A percentile compares a stretch with the other conserved stretches of the same genome.
These are phyloP conservation scores for Bovichtus diacanthus DNA, from an alignment of 2,797 vertebrate genomes.

Conservation along the genomic window DNA sequence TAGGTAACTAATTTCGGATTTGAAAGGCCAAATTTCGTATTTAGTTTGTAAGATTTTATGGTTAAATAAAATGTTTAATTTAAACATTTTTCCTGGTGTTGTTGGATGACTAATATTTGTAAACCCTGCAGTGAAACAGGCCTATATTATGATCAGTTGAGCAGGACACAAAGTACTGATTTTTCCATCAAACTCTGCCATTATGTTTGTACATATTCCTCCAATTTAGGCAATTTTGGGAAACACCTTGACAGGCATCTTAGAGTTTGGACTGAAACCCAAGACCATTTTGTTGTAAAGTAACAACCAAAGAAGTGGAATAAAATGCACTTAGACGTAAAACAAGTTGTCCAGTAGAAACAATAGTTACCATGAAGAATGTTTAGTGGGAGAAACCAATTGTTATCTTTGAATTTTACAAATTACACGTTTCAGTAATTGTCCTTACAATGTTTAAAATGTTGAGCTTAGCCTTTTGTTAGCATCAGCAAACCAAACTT, in stretches of 20 bases:
- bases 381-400: neutral
- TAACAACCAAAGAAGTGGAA: neutral
- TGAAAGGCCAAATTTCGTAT: conserved; percentile 9
- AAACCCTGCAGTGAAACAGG: neutral
- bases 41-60: neutral
- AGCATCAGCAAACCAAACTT: neutral
- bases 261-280: neutral
- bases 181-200: neutral
- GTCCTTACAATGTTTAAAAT: neutral
- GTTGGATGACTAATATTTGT: neutral
- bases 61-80: conserved; percentile 1
- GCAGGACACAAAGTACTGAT: neutral
- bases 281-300: neutral
- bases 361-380: neutral
- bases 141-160: neutral
- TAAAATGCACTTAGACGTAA: neutral
- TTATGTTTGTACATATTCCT: neutral
- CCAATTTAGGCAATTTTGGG: neutral
- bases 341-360: neutral
- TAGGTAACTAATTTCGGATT: neutral
- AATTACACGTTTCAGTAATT: neutral
- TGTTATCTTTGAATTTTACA: neutral
- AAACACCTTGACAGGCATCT: neutral
- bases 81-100: neutral
- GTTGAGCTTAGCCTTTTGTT: neutral